phyloP scores from a whole-genome alignment of 2,888 invertebrate species.

The Idaea straminata region DNA sequence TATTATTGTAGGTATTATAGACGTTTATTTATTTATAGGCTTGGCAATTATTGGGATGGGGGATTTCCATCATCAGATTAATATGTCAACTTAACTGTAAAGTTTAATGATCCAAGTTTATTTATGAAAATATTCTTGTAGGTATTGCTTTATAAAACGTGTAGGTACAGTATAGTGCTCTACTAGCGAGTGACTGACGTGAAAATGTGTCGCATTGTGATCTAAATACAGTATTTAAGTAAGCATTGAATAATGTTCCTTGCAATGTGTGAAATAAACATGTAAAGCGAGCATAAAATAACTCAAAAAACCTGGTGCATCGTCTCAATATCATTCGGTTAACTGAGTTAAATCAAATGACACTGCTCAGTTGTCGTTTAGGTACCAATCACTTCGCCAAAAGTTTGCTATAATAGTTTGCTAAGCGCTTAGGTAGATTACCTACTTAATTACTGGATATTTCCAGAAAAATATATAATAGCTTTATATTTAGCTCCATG shows the following conservation, averaged over 20 bases:
- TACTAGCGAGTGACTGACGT: constrained; percentile 27
- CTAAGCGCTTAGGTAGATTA: background rate
- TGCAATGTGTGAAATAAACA: constrained; percentile 64
- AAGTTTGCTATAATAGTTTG: no score
- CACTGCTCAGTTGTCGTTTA: constrained; percentile 22
- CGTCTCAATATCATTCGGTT: constrained; percentile 37
- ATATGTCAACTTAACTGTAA: constrained; percentile 3
- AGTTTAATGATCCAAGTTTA: constrained; percentile 7
- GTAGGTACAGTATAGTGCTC: constrained; percentile 10
- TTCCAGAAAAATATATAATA: constrained; percentile 3
- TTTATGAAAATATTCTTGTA: background rate
- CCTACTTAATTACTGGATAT: no score
- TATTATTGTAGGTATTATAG: constrained; percentile 28
- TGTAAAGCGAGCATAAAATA: constrained; percentile 59
- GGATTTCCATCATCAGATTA: background rate
- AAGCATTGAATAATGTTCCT: constrained; percentile 70
- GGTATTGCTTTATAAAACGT: background rate
- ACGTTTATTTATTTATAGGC: constrained; percentile 6
- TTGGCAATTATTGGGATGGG: constrained; percentile 6
- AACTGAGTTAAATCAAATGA: constrained; percentile 23
- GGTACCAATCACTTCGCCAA: constrained; percentile 42
- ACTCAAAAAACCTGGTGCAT: constrained; percentile 20
- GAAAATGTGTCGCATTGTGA: constrained; percentile 23
- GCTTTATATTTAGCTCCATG: constrained; percentile 46
- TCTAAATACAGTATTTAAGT: constrained; percentile 32